Conservation (phyloP, 2,888 invertebrate genomes). For the Rhogogaster chlorosoma region DNA sequence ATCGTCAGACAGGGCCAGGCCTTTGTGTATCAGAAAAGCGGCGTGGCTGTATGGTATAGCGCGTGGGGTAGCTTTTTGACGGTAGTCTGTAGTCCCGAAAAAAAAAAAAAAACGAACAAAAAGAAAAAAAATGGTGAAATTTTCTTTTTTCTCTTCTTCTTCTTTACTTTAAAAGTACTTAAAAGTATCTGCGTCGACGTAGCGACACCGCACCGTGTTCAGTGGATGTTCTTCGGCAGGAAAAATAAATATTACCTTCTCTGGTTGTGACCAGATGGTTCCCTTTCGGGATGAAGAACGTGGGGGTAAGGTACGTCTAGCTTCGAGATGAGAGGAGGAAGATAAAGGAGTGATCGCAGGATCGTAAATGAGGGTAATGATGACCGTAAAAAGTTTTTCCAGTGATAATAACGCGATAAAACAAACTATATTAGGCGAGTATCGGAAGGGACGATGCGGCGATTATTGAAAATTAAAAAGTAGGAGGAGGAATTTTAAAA, state of each 20-base stretch:
- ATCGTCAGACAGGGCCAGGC: background rate
- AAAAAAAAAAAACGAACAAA: no score
- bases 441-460: background rate
- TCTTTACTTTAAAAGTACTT: constrained; percentile 16
- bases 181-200: constrained; percentile 29
- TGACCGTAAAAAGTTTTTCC: constrained; percentile 4
- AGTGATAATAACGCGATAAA: constrained; percentile 13
- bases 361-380: constrained; percentile 1
- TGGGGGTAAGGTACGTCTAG: background rate
- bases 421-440: background rate
- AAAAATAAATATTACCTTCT: background rate
- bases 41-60: background rate
- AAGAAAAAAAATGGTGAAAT: no score
- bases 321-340: background rate
- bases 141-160: background rate
- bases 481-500: no score
- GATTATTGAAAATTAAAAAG: background rate
- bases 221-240: background rate
- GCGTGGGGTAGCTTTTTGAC: background rate
- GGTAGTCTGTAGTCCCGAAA: background rate
- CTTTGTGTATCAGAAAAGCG: background rate
- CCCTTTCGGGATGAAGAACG: background rate
- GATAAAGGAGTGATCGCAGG: constrained; percentile 8
- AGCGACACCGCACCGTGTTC: background rate
- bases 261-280: background rate